Evolutionary conservation across 2,888 invertebrate species (phyloP).

Genomic region (Dynastes tityus): DNA sequence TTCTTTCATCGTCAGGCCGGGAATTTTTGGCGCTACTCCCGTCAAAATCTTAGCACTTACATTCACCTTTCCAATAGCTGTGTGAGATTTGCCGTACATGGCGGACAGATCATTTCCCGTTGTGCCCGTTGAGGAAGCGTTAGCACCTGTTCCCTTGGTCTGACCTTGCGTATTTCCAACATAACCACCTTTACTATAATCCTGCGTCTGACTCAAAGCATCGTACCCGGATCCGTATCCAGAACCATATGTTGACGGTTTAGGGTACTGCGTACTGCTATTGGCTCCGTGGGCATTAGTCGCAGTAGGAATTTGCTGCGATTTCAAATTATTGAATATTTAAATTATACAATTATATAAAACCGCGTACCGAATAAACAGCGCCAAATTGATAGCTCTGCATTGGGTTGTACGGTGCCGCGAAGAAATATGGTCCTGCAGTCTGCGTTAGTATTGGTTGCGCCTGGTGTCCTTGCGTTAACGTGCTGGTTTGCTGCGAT

Average conservation of each 20-base stretch:
- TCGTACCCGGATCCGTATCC: conserved; percentile 80
- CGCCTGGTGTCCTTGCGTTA: conserved; percentile 74
- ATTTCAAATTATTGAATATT: neutral
- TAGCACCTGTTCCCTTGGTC: conserved; percentile 68
- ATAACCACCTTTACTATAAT: conserved; percentile 73
- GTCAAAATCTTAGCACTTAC: conserved; percentile 74
- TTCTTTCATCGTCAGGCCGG: no score
- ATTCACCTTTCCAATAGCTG: conserved; percentile 91
- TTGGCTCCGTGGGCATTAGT: conserved; percentile 81
- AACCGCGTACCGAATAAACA: conserved; percentile 78
- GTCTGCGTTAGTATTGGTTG: conserved; percentile 76
- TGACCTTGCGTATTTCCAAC: conserved; percentile 72
- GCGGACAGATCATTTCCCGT: conserved; percentile 84
- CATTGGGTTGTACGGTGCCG: conserved; percentile 78
- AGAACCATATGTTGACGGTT: conserved; percentile 74
- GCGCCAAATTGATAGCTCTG: conserved; percentile 82
- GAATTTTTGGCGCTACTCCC: no score
- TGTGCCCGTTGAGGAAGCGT: conserved; percentile 65
- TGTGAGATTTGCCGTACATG: conserved; percentile 92
- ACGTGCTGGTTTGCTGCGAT: conserved; percentile 79
- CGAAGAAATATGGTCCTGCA: conserved; percentile 84
- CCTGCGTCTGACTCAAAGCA: conserved; percentile 69
- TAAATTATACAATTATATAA: conserved; percentile 5
- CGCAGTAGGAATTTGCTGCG: conserved; percentile 80
- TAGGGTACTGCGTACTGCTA: conserved; percentile 81